A percentile compares a stretch with the other conserved stretches of the same genome.
Conservation (phyloP, 2,888 invertebrate species). For the Netelia virgata region DNA sequence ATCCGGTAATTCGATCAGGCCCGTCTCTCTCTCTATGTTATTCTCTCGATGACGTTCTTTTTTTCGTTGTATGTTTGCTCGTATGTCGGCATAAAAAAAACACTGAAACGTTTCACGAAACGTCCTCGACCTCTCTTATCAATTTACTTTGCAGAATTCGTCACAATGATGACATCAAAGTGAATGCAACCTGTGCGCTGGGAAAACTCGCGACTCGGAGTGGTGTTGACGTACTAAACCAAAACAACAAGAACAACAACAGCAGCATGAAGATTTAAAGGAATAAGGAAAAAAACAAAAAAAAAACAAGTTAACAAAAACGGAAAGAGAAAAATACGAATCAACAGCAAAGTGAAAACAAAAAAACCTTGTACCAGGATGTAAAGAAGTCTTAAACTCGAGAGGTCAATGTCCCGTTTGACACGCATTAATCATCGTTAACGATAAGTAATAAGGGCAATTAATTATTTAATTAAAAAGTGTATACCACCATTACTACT, state of each 20-base stretch:
- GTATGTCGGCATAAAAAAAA: not conserved
- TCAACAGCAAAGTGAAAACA: constrained; percentile 86
- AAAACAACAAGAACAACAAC: constrained; percentile 83
- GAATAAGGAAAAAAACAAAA: constrained; percentile 79
- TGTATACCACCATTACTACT: constrained; percentile 78
- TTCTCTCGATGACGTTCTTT: constrained; percentile 14
- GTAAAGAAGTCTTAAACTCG: constrained; percentile 82
- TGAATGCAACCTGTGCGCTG: constrained; percentile 90
- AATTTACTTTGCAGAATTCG: constrained; percentile 93
- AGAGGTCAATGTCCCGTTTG: constrained; percentile 82
- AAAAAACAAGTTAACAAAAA: constrained; percentile 85
- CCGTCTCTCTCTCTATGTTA: not conserved
- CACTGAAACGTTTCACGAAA: not conserved
- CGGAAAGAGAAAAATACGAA: constrained; percentile 86
- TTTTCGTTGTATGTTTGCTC: not conserved
- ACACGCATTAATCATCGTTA: constrained; percentile 84
- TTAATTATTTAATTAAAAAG: constrained; percentile 83
- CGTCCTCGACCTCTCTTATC: constrained; percentile 67
- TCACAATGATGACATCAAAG: constrained; percentile 99
- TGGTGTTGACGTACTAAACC: constrained; percentile 88
- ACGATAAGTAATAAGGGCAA: constrained; percentile 84
- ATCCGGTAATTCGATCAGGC: constrained; percentile 43
- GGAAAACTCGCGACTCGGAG: constrained; percentile 88
- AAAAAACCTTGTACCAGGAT: constrained; percentile 83
- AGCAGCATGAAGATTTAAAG: constrained; percentile 86